Evolutionary conservation across 2,113 vertebrate genomes (phyloP).

Genomic region (Lophura nycthemera): DNA sequence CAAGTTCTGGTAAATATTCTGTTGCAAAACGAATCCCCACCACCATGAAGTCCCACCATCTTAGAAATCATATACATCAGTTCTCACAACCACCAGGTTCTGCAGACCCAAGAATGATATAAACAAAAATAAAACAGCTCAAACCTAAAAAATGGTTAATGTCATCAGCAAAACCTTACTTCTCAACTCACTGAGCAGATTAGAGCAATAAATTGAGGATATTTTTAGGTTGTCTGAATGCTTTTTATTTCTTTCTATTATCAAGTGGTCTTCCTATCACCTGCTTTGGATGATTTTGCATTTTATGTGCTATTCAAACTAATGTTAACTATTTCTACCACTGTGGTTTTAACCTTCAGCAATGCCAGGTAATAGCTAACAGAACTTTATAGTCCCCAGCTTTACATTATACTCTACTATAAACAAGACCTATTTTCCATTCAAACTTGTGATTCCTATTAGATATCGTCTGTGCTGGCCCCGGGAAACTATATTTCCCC

Average conservation of each 20-base stretch:
- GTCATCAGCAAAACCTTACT: neutral
- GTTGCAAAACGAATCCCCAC: neutral
- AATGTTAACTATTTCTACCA: neutral
- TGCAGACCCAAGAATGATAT: constrained; percentile 15
- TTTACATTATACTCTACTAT: neutral
- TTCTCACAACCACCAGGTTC: constrained; percentile 10
- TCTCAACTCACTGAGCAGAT: neutral
- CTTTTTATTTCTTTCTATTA: neutral
- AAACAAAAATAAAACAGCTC: neutral
- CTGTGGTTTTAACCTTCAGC: neutral
- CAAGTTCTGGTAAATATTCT: neutral
- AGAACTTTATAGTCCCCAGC: neutral
- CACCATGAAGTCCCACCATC: constrained; percentile 5
- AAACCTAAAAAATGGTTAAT: neutral
- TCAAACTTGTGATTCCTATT: neutral
- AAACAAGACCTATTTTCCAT: neutral
- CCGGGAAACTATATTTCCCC: neutral
- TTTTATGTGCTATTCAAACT: neutral
- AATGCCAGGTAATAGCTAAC: neutral
- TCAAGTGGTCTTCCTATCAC: neutral
- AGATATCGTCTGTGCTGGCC: neutral
- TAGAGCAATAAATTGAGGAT: neutral
- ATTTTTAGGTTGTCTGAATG: neutral
- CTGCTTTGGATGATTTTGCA: neutral
- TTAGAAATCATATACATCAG: constrained; percentile 1